Percentiles rank a stretch among this genome's conserved stretches.
Evolutionary conservation across 2,113 vertebrate species (phyloP).

Genomic region (Percopsis transmontana): DNA sequence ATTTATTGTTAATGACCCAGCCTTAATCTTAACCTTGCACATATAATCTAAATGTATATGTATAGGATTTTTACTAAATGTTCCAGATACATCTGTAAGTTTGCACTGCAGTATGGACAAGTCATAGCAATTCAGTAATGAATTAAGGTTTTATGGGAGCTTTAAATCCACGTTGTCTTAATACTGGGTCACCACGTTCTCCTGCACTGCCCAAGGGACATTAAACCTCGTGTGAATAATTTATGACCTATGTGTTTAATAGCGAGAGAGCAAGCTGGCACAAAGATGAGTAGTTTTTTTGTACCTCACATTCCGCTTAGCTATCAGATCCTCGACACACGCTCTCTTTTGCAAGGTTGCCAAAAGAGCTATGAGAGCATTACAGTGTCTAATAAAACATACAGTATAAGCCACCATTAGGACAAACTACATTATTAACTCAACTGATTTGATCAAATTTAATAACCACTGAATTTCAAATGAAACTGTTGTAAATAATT

Average conservation of each 20-base stretch:
- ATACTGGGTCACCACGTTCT: constrained; percentile 14
- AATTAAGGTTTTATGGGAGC: constrained; percentile 1
- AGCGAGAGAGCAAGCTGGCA: constrained; percentile 29
- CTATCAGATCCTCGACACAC: constrained; percentile 40
- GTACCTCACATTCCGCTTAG: constrained; percentile 26
- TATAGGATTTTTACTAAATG: too few relatives aligned
- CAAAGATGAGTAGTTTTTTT: constrained; percentile 29
- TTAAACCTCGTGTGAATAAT: constrained; percentile 41
- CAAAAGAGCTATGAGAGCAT: constrained; percentile 4
- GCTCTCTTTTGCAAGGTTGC: constrained; percentile 24
- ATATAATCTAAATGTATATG: too few relatives aligned
- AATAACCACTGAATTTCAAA: too few relatives aligned
- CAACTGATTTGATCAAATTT: background rate
- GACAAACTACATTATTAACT: background rate
- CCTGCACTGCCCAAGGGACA: constrained; percentile 14
- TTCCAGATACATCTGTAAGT: too few relatives aligned
- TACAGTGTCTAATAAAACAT: background rate
- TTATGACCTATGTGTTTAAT: constrained; percentile 19
- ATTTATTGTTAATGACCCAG: too few relatives aligned
- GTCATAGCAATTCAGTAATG: background rate
- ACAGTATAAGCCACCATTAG: too few relatives aligned
- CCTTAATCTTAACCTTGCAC: too few relatives aligned
- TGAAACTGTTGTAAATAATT: background rate
- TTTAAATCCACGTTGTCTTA: constrained; percentile 20
- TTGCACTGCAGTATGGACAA: background rate